Conservation (phyloP, 2,113 vertebrate genomes). For the Chrysochloris asiatica region DNA sequence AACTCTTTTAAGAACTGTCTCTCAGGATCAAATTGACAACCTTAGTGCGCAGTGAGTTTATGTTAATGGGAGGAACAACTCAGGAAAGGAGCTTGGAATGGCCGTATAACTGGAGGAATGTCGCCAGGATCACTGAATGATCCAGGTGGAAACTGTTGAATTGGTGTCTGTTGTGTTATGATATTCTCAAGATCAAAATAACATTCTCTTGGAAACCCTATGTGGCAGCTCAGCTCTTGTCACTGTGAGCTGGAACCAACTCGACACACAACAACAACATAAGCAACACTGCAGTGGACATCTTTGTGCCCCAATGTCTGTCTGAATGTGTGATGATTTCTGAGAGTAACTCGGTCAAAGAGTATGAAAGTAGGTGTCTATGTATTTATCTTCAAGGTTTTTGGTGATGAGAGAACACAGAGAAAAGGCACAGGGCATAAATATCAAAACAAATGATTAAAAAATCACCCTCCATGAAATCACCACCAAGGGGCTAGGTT, state of each 20-base stretch:
- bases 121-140: background rate
- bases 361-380: background rate
- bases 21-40: background rate
- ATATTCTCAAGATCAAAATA: too few species aligned
- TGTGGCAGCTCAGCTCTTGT: too few species aligned
- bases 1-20: background rate
- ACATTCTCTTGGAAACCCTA: too few species aligned
- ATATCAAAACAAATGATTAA: background rate
- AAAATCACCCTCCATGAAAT: background rate
- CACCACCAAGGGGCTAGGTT: background rate
- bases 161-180: too few species aligned
- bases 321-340: background rate
- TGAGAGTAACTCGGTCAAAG: background rate
- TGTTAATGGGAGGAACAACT: too few species aligned
- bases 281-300: background rate
- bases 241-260: too few species aligned
- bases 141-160: background rate
- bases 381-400: conserved; percentile 4
- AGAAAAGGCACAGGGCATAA: background rate
- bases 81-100: too few species aligned
- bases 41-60: background rate
- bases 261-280: too few species aligned
- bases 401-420: background rate
- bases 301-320: background rate
- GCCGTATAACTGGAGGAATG: background rate